These are phyloP conservation scores for Alfaro cultratus DNA, from an alignment of 2,797 vertebrate genomes.

Conservation along the genomic window DNA sequence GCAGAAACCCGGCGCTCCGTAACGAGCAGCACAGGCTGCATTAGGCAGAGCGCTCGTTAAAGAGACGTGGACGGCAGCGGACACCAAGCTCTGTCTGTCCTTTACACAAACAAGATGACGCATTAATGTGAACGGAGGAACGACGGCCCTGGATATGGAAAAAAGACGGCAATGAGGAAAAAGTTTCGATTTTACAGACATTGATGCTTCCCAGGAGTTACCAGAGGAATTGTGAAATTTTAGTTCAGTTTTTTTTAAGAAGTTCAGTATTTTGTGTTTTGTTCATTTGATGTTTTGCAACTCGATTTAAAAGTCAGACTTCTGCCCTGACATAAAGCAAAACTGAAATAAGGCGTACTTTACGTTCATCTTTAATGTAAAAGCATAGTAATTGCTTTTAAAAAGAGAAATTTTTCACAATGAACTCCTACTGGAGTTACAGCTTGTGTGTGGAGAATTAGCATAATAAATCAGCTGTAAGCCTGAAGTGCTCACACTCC, in stretches of 20 bases:
- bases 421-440: neutral
- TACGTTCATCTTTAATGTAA: neutral
- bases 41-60: neutral
- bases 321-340: neutral
- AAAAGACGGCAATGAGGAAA: neutral
- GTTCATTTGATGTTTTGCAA: neutral
- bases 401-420: neutral
- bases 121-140: neutral
- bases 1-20: neutral
- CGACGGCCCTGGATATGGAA: neutral
- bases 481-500: constrained; percentile 32
- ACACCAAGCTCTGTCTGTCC: neutral
- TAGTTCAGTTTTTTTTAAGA: neutral
- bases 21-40: neutral
- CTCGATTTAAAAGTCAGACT: neutral
- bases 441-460: constrained; percentile 23
- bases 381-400: neutral
- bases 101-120: neutral
- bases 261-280: neutral
- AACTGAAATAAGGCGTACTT: neutral
- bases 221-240: neutral
- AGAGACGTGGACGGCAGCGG: neutral
- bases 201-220: neutral
- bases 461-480: constrained; percentile 47
- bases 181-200: neutral